Evolutionary conservation across 2,113 vertebrate genomes (phyloP).

Genomic region (Oryzias melastigma): DNA sequence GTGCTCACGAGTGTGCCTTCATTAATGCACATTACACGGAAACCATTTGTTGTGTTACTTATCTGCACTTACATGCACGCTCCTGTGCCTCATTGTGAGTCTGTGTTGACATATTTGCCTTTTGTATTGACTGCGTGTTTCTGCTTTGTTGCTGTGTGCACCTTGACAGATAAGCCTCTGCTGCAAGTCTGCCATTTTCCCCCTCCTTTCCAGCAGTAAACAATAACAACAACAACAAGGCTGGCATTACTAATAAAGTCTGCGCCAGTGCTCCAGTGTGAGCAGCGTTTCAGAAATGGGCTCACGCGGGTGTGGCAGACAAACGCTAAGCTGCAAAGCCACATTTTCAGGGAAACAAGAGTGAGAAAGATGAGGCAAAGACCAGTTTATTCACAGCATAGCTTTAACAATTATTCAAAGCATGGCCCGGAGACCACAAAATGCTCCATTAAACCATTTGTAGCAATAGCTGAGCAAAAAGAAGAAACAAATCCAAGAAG

Average conservation of each 20-base stretch:
- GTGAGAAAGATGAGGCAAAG: slow-evolving; percentile 1
- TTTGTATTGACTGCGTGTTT: slow-evolving; percentile 19
- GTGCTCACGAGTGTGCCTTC: slow-evolving; percentile 21
- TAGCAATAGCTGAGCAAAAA: neutral
- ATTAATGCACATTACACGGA: neutral
- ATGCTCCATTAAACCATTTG: neutral
- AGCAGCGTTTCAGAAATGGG: slow-evolving; percentile 36
- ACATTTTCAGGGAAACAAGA: slow-evolving; percentile 3
- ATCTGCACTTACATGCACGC: slow-evolving; percentile 16
- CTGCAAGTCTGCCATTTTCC: slow-evolving; percentile 58
- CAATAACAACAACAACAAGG: slow-evolving; percentile 63
- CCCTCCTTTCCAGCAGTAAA: slow-evolving; percentile 13
- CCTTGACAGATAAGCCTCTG: slow-evolving; percentile 57
- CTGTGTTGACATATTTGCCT: slow-evolving; percentile 32
- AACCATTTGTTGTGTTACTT: neutral
- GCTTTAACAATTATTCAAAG: slow-evolving; percentile 4
- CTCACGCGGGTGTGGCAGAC: neutral
- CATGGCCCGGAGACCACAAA: neutral
- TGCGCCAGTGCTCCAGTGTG: slow-evolving; percentile 34
- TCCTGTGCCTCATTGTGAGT: slow-evolving; percentile 14
- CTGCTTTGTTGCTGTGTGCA: slow-evolving; percentile 19
- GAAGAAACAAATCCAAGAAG: neutral
- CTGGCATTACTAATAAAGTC: slow-evolving; percentile 68
- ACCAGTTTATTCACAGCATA: neutral
- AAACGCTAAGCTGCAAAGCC: slow-evolving; percentile 20